Percentiles rank a stretch among this genome's conserved stretches.
These are phyloP conservation scores for Ochlodes sylvanus DNA, from an alignment of 2,888 invertebrate genomes.

Conservation along the genomic window DNA sequence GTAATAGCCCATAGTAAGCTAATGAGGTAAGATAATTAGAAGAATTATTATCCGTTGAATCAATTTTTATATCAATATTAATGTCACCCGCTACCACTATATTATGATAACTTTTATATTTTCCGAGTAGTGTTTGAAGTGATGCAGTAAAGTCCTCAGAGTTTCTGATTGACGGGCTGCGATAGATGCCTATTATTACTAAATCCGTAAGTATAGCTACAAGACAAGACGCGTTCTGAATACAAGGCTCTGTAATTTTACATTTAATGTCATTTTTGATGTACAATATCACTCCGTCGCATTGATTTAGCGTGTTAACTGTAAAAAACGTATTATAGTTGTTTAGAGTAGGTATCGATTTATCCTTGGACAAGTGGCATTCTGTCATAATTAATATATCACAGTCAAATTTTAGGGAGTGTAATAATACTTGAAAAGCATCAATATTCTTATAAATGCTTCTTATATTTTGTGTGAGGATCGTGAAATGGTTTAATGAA, in stretches of 20 bases:
- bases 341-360: conserved; percentile 1
- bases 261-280: too few species aligned
- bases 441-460: conserved; percentile 12
- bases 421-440: conserved; percentile 7
- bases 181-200: conserved; percentile 18
- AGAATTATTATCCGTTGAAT: too few species aligned
- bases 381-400: conserved; percentile 9
- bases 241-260: conserved; percentile 9
- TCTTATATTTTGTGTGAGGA: conserved; percentile 14
- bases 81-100: too few species aligned
- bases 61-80: too few species aligned
- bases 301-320: too few species aligned
- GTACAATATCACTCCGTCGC: conserved; percentile 8
- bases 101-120: neutral
- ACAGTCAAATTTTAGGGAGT: conserved; percentile 10
- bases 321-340: conserved; percentile 9
- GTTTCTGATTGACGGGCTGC: conserved; percentile 23
- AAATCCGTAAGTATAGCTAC: neutral
- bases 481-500: neutral
- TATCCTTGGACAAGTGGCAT: conserved; percentile 4
- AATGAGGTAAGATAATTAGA: too few species aligned
- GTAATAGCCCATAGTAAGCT: too few species aligned
- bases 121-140: conserved; percentile 2
- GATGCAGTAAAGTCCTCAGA: conserved; percentile 8
- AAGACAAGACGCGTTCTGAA: conserved; percentile 1